Evolutionary conservation across 2,113 vertebrate species (phyloP), one percentile per base, ranked within the genome.

Genomic region (Halcyon malimbica): DNA sequence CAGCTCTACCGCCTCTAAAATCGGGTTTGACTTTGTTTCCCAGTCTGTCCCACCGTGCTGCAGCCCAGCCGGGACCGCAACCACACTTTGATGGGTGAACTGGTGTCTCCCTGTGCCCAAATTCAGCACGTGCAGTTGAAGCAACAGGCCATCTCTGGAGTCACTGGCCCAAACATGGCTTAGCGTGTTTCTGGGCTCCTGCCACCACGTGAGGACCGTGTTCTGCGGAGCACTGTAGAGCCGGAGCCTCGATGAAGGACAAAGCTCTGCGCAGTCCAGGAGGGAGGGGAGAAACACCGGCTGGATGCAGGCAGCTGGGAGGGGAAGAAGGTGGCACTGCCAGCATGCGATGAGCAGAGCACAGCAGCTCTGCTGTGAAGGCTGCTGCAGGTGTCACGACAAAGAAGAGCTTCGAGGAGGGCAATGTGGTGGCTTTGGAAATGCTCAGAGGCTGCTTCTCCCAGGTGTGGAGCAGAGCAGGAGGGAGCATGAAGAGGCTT

Each of bases 11-110:
- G 2, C 2, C 29, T 13, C 37, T 53, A 26, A 6, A 4, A 2
- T 2, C 1, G 3, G 17, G n/a, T 15, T 9, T 11, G 59, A 4
- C 41, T 31, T 20, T 11, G 70, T 59, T 1, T 12, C 18, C 23
- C 42, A 2, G 33, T 9, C 10, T 12, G 54, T 46, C 48, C 48
- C 35, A 1, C 35, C 2, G 0, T 0, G 5, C 48, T 11, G 35
- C 53, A 9, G 9, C 2, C n/a, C 46, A 2, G 2, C 39, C 2
- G 39, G 42, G 18, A 14, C 44, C 23, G 3, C 9, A 6, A 8
- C 2, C 18, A 3, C 25, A 0, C 11, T 5, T 11, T 3, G 11
- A 8, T 2, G 50, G 39, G 33, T 6, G 31, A 51, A 4, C 29
- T 1, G 42, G n/a, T 3, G 5, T 4, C 50, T 53, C 3, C 1